Conservation (phyloP, 2,113 vertebrate genomes). For the Pseudorasbora parva region DNA sequence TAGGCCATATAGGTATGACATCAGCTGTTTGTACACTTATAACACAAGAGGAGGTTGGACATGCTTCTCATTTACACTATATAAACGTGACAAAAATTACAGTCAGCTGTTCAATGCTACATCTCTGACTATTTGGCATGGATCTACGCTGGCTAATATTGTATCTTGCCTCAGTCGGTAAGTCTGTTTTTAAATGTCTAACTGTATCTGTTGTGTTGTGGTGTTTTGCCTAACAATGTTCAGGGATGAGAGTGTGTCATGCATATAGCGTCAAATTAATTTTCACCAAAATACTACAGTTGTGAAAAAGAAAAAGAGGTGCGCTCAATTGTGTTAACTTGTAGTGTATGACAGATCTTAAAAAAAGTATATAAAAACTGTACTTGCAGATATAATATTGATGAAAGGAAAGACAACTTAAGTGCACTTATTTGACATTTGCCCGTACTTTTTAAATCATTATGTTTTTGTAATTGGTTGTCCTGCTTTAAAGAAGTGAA, state of each 20-base stretch:
- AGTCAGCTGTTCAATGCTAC: neutral
- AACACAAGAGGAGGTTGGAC: neutral
- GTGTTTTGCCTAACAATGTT: neutral
- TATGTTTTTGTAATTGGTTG: neutral
- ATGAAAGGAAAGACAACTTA: neutral
- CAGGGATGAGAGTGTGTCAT: no score
- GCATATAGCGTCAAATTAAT: neutral
- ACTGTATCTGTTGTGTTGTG: neutral
- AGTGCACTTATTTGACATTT: neutral
- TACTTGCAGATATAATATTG: neutral
- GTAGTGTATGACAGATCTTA: neutral
- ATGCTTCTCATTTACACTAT: neutral
- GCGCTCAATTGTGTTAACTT: neutral
- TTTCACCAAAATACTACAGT: neutral
- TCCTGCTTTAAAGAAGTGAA: neutral
- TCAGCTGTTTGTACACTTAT: neutral
- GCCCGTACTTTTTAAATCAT: neutral
- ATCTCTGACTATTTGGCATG: neutral
- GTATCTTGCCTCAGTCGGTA: conserved; percentile 4
- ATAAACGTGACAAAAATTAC: neutral
- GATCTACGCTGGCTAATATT: neutral
- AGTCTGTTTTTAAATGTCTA: conserved; percentile 7
- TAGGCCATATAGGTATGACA: neutral
- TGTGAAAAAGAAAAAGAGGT: neutral
- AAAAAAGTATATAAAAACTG: neutral